Percentiles rank a stretch among this genome's conserved stretches.
phyloP scores from a whole-genome alignment of 1,140 invertebrate species.

The Aleiodes sp. region DNA sequence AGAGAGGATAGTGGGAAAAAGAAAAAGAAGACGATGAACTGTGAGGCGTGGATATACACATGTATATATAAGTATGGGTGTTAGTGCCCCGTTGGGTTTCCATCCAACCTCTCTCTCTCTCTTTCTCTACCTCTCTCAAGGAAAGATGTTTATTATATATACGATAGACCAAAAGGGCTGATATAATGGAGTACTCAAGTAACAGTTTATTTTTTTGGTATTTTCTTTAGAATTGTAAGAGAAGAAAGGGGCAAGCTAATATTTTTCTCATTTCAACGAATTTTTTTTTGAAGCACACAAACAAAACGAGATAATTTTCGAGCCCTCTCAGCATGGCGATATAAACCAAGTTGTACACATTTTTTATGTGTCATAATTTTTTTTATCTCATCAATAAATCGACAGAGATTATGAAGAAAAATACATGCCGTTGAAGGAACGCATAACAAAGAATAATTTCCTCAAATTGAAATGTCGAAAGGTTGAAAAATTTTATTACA shows the following conservation, averaged over 20 bases:
- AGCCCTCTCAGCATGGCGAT: not conserved
- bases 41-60: constrained; percentile 1
- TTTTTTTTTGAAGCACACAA: not conserved
- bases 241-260: not conserved
- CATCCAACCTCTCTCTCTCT: not conserved
- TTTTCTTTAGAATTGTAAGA: not conserved
- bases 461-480: too few species aligned
- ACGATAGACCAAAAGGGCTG: constrained; percentile 9
- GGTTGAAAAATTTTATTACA: too few species aligned
- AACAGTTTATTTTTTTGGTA: not conserved
- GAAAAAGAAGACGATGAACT: not conserved
- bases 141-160: constrained; percentile 9
- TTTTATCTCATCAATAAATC: constrained; percentile 2
- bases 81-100: constrained; percentile 6
- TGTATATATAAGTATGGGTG: not conserved
- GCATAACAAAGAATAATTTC: too few species aligned
- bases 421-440: too few species aligned
- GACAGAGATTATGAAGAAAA: not conserved
- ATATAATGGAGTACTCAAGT: constrained; percentile 12
- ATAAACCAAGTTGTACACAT: constrained; percentile 2
- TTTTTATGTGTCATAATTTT: not conserved
- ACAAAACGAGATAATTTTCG: not conserved
- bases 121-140: too few species aligned
- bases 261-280: not conserved
- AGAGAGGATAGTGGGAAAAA: not conserved